A percentile compares a stretch with the other conserved stretches of the same genome.
Conservation (phyloP, 2,888 invertebrate genomes). For the Alviniconcha strummeri region DNA sequence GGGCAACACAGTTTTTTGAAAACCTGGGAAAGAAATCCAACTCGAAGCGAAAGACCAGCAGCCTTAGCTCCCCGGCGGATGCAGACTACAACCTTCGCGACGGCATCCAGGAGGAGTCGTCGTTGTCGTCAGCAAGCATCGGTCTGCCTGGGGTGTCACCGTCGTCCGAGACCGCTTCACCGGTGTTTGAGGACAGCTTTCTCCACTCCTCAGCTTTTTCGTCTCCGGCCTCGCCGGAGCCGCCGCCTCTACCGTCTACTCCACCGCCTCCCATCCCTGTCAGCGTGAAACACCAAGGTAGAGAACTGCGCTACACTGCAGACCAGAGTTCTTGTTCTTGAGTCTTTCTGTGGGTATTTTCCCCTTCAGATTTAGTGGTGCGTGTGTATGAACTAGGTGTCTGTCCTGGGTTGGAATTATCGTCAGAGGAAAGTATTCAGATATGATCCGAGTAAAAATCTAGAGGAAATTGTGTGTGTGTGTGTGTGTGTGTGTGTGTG, state of each 20-base stretch:
- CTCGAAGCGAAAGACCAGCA: conserved; percentile 36
- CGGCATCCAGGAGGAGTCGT: conserved; percentile 43
- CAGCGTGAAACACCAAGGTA: conserved; percentile 24
- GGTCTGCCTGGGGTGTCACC: conserved; percentile 28
- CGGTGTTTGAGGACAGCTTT: conserved; percentile 25
- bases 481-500: neutral
- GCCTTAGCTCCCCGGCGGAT: conserved; percentile 9
- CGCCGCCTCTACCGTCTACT: neutral
- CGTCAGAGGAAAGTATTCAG: too few species aligned
- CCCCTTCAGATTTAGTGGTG: neutral
- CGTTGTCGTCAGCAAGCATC: conserved; percentile 34
- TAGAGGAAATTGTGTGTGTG: too few species aligned
- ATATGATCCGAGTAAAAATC: too few species aligned
- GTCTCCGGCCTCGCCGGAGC: conserved; percentile 6
- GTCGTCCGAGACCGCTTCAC: conserved; percentile 15
- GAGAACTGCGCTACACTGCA: too few species aligned
- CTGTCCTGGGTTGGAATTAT: too few species aligned
- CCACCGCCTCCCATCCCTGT: conserved; percentile 5
- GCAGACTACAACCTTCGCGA: conserved; percentile 24
- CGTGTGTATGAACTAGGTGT: neutral
- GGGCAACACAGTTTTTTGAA: conserved; percentile 64
- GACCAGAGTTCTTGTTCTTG: neutral
- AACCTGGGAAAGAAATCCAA: conserved; percentile 57
- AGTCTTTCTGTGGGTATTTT: neutral
- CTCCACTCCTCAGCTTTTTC: conserved; percentile 8